Evolutionary conservation across 2,888 invertebrate species (phyloP).

Genomic region (Gryllus longicercus): DNA sequence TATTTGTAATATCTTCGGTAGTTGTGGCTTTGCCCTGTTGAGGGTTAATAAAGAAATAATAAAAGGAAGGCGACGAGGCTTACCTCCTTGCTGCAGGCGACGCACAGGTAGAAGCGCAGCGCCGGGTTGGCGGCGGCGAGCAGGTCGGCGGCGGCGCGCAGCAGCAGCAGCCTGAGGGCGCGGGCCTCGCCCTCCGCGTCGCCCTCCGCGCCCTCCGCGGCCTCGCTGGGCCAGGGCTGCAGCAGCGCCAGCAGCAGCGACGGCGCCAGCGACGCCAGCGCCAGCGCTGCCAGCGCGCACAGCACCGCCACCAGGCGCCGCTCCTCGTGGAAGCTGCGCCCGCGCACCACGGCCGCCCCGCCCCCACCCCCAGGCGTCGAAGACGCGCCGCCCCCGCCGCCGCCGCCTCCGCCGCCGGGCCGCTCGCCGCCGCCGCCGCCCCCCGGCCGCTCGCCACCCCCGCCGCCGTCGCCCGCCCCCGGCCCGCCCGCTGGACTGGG

Average conservation of each 20-base stretch:
- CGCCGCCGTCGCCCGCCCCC: no score
- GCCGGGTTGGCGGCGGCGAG: conserved; percentile 52
- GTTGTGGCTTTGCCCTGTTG: no score
- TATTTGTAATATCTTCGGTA: no score
- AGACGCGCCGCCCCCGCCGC: neutral
- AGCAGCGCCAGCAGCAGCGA: conserved; percentile 49
- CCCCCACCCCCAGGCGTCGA: neutral
- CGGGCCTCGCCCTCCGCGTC: conserved; percentile 32
- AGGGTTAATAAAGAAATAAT: no score
- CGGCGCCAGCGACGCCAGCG: conserved; percentile 51
- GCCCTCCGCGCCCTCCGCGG: conserved; percentile 32
- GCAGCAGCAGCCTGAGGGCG: conserved; percentile 45
- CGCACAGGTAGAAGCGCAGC: conserved; percentile 52
- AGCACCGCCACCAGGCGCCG: conserved; percentile 49
- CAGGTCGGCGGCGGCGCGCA: conserved; percentile 49
- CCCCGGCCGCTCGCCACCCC: neutral
- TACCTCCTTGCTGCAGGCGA: conserved; percentile 47
- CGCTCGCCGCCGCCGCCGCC: neutral
- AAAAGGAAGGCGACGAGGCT: no score
- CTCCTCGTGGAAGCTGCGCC: conserved; percentile 46
- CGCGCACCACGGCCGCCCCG: neutral
- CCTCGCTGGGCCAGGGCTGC: conserved; percentile 44
- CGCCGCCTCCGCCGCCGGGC: neutral
- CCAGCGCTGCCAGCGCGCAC: conserved; percentile 49
- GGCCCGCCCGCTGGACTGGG: no score